Conservation (phyloP, 2,888 invertebrate genomes). For the Nephrotoma flavescens region DNA sequence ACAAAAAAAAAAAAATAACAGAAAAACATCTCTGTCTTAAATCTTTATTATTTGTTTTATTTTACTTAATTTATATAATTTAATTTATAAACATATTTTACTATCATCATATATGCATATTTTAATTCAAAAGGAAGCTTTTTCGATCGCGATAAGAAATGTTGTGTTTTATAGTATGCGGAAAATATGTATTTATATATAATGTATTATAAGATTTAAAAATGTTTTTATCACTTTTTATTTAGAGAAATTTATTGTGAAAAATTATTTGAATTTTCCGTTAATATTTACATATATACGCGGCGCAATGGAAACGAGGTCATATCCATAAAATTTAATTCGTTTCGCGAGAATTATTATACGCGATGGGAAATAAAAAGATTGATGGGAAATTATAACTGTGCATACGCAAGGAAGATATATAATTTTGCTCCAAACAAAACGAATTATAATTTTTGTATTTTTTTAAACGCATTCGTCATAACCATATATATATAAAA, state of each 20-base stretch:
- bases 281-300: not conserved
- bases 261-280: not conserved
- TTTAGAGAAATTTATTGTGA: not conserved
- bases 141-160: not conserved
- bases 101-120: not conserved
- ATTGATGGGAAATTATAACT: not conserved
- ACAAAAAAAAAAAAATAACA: not conserved
- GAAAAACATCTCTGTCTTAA: not conserved
- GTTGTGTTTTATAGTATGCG: not conserved
- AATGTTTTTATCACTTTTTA: not conserved
- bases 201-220: not conserved
- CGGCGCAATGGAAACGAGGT: not conserved
- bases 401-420: not conserved
- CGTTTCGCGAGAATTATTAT: not conserved
- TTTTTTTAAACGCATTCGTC: not conserved
- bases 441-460: not conserved
- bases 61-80: not conserved
- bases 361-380: not conserved
- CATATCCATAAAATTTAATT: not conserved
- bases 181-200: not conserved
- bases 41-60: not conserved
- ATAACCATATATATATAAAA: not conserved
- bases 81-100: not conserved
- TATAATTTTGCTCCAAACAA: not conserved
- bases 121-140: not conserved